These are phyloP conservation scores for Trogon surrucura DNA, from an alignment of 2,113 vertebrate species.

Conservation along the genomic window DNA sequence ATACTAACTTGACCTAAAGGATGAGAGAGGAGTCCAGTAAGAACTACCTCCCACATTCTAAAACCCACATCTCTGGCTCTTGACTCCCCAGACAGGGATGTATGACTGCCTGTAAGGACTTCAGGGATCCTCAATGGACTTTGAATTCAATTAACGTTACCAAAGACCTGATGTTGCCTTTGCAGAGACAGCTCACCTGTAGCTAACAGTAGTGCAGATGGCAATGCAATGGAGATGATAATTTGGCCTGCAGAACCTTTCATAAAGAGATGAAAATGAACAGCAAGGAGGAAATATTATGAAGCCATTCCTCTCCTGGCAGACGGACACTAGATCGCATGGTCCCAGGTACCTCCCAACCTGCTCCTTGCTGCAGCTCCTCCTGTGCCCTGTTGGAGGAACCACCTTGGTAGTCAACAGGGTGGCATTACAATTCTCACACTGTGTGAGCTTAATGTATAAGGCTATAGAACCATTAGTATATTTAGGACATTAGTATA, in stretches of 20 bases:
- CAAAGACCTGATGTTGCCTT: background rate
- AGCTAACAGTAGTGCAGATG: background rate
- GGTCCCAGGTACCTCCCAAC: background rate
- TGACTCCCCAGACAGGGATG: background rate
- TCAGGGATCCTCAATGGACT: background rate
- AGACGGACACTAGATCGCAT: background rate
- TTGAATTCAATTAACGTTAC: background rate
- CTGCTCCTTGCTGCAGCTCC: background rate
- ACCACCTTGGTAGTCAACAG: background rate
- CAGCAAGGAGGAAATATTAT: background rate
- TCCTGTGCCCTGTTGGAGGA: background rate
- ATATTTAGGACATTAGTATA: background rate
- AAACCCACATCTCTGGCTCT: background rate
- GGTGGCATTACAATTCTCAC: fast-evolving
- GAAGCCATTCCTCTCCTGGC: background rate
- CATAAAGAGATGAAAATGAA: background rate
- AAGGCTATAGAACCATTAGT: background rate
- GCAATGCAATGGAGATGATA: background rate
- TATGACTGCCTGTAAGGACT: background rate
- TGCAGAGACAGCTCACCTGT: background rate
- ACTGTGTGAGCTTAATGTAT: background rate
- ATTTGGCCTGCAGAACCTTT: background rate
- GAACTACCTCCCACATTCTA: background rate
- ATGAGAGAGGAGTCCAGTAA: background rate
- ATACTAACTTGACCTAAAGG: background rate